Conservation (phyloP, 2,888 invertebrate genomes). For the Drosophila trichaetosa region DNA sequence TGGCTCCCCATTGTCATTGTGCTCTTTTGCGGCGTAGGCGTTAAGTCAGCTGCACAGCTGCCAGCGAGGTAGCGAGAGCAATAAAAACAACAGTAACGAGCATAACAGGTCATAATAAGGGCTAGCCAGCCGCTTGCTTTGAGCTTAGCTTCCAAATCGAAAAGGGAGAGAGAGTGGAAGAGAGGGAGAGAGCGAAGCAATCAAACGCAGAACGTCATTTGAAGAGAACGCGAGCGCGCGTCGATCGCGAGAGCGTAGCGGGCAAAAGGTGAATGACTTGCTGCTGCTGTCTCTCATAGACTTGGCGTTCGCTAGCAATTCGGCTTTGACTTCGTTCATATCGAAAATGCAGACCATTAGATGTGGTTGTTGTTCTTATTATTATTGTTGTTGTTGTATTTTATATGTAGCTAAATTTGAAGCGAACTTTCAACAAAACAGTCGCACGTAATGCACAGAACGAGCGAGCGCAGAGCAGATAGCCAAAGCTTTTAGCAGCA, state of each 20-base stretch:
- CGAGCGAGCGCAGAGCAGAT: conserved; percentile 32
- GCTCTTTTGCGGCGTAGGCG: conserved; percentile 56
- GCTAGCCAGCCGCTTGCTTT: conserved; percentile 21
- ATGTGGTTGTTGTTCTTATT: conserved; percentile 23
- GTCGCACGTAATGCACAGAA: conserved; percentile 39
- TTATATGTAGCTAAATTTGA: conserved; percentile 42
- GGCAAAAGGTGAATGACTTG: conserved; percentile 77
- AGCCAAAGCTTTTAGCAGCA: conserved; percentile 42
- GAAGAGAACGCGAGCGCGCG: conserved; percentile 26
- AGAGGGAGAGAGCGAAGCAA: conserved; percentile 26
- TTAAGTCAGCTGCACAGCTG: conserved; percentile 64
- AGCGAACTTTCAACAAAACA: conserved; percentile 57
- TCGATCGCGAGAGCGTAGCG: conserved; percentile 41
- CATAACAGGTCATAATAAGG: conserved; percentile 49
- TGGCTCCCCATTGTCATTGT: conserved; percentile 25
- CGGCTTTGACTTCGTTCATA: conserved; percentile 57
- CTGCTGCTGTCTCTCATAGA: conserved; percentile 40
- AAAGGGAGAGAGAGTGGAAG: conserved; percentile 10
- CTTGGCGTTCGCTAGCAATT: conserved; percentile 42
- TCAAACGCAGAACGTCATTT: conserved; percentile 38
- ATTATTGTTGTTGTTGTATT: conserved; percentile 20
- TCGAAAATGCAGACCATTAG: conserved; percentile 63
- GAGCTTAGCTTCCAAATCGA: conserved; percentile 7
- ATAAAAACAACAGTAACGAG: conserved; percentile 31
- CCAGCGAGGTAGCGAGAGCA: conserved; percentile 19